Evolutionary conservation across 2,888 invertebrate genomes (phyloP), one percentile per base, ranked within the genome.

Genomic region (Acrocyrtus sp.): DNA sequence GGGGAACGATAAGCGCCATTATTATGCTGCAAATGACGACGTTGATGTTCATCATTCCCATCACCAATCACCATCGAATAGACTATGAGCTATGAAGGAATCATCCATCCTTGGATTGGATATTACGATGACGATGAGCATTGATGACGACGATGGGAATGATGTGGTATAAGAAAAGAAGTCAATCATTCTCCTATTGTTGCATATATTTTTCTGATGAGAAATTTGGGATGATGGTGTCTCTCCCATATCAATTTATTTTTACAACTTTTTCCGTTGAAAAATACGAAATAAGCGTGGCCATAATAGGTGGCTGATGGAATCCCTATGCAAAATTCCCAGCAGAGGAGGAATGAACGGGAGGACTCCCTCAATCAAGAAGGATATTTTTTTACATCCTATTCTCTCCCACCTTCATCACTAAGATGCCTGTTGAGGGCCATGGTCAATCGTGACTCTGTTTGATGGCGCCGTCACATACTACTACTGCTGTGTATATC

Each of bases 381-480:
- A n/a, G n/a, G n/a, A n/a, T n/a, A n/a, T n/a, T n/a, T n/a, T n/a
- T n/a, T n/a, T n/a, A n/a, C 47, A 47, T 15, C 48, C 8, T 1
- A 47, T 10, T 47, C 19, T 47, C 19, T n/a, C 21, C 45, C 29
- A 26, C 39, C 51, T 6, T 51, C 19, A 10, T 51, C 51, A 51
- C 51, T 27, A 60, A 54, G 8, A 41, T 26, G 69, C 61, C 54
- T 70, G 34, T 34, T 34, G 57, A 70, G 62, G 70, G 70, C 70
- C 70, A 70, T 57, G 70, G 70, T 57, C 70, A 70, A 22, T 62
- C 70, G 70, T 70, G 70, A 70, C 70, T 63, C 57, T 50, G 50
- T 19, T 19, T 34, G 34, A 34, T 34, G 34, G 34, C 34, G 34
- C 6, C 34, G 34, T 34, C 34, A 34, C 34, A 34, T 5, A 34